Evolutionary conservation across 2,888 invertebrate genomes (phyloP).

Genomic region (Ormyrus rosae): DNA sequence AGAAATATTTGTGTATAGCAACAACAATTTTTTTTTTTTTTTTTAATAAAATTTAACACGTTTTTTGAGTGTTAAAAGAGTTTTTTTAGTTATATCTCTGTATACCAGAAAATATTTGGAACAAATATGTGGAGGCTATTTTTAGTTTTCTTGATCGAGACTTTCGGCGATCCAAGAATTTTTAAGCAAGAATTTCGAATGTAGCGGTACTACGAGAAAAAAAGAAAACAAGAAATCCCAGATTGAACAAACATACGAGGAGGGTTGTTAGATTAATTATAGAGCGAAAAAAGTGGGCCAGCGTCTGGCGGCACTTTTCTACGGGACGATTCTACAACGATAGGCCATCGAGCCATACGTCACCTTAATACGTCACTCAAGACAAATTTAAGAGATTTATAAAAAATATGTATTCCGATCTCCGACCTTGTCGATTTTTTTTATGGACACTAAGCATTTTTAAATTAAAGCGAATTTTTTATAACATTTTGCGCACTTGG

Average conservation of each 20-base stretch:
- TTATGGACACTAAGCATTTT: background rate
- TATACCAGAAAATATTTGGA: constrained; percentile 47
- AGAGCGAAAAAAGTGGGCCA: constrained; percentile 26
- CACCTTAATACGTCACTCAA: constrained; percentile 22
- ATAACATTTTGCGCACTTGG: background rate
- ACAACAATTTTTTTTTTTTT: no score
- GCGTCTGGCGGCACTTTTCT: constrained; percentile 17
- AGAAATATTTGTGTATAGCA: no score
- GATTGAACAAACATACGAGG: constrained; percentile 9
- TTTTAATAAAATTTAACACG: no score
- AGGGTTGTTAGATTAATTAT: constrained; percentile 33
- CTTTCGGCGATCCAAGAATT: constrained; percentile 48
- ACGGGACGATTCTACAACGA: constrained; percentile 12
- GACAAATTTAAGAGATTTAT: constrained; percentile 29
- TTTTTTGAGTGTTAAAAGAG: no score
- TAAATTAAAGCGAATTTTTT: background rate
- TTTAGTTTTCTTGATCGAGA: constrained; percentile 52
- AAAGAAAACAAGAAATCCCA: constrained; percentile 13
- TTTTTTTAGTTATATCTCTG: background rate
- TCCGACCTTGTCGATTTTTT: constrained; percentile 2
- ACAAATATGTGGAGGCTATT: constrained; percentile 47
- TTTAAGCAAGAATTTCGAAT: constrained; percentile 33
- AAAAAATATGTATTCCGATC: constrained; percentile 7
- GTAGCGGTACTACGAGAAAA: background rate
- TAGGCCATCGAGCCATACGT: constrained; percentile 2